Base-by-base conservation (phyloP, 2,113 vertebrate species). In the Phalacrocorax carbo region DNA sequence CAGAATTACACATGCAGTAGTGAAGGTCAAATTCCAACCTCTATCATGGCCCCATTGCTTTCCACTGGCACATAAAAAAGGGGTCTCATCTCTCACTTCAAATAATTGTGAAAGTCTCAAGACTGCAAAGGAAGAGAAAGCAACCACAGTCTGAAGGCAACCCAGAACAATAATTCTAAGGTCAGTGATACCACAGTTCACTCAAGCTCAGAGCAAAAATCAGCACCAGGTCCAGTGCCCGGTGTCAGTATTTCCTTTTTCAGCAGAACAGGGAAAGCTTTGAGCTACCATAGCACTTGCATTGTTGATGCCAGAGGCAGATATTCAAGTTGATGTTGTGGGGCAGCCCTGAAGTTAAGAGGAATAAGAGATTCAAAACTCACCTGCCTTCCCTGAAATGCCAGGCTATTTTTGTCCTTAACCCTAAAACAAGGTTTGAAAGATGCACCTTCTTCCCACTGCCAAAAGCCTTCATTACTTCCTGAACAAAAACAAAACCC, bases 401-500 rank as follows among this genome's bases (percentile, higher is more conserved):
- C 40, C 71, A 57, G 21, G 32, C n/a, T 73, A 34, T 30, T 94
- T 96, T 91, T 55, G 73, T 49, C n/a, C 46, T 84, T 89, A 91
- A 84, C 81, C n/a, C 66, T 80, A 93, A 90, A 94, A 76, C 58
- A 76, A 75, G 51, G 70, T 85, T 66, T 85, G 66, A 91, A 95
- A 11, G 19, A 91, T 68, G 14, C 51, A 78, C 71, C 71, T 90
- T 82, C 65, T 87, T 88, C 54, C 58, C 42, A 84, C 55, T 96
- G 90, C 68, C 84, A 83, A 93, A 97, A 95, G 51, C 82, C 78
- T 88, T 95, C 94, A 62, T 93, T 80, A 78, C 79, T 94, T 97
- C 71, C 91, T 88, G 79, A 96, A 94, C 71, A 96, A 96, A 87
- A 94, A 94, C 86, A 93, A 94, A 96, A 81, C 70, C 64, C 87